Conservation (phyloP, 2,888 invertebrate species). For the Diaprepes abbreviatus region DNA sequence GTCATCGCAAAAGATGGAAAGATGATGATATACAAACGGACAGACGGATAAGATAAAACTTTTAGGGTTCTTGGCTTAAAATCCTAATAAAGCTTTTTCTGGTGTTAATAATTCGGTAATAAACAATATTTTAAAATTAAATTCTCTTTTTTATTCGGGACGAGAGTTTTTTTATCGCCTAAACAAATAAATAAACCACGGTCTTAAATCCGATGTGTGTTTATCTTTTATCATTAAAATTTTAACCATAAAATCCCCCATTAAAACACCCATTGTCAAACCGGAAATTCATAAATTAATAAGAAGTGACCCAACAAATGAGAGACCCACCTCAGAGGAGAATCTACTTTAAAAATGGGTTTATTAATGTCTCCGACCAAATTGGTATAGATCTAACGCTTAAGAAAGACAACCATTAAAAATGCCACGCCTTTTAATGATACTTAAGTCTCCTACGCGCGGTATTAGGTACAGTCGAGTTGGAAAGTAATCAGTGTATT, state of each 20-base stretch:
- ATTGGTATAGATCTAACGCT: slow-evolving; percentile 32
- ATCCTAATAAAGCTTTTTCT: no score
- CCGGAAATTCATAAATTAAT: slow-evolving; percentile 22
- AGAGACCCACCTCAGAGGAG: slow-evolving; percentile 22
- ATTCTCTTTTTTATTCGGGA: no score
- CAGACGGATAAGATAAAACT: no score
- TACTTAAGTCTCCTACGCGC: slow-evolving; percentile 22
- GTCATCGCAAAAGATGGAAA: no score
- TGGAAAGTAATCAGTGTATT: background rate
- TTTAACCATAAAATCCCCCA: slow-evolving; percentile 18
- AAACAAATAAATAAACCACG: slow-evolving; percentile 11
- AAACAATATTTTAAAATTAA: no score
- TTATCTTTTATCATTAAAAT: slow-evolving; percentile 27
- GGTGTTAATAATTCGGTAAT: no score
- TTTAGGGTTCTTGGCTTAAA: no score
- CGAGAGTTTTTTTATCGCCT: background rate
- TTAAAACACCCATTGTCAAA: slow-evolving; percentile 16
- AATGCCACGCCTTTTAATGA: slow-evolving; percentile 24
- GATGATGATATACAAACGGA: no score
- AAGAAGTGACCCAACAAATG: background rate
- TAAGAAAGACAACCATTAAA: slow-evolving; percentile 18
- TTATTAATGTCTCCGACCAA: slow-evolving; percentile 26
- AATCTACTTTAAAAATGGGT: slow-evolving; percentile 10
- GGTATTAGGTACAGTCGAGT: background rate
- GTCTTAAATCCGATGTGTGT: background rate